These are phyloP conservation scores for Oreochromis aureus DNA, from an alignment of 2,113 vertebrate species.

Conservation along the genomic window DNA sequence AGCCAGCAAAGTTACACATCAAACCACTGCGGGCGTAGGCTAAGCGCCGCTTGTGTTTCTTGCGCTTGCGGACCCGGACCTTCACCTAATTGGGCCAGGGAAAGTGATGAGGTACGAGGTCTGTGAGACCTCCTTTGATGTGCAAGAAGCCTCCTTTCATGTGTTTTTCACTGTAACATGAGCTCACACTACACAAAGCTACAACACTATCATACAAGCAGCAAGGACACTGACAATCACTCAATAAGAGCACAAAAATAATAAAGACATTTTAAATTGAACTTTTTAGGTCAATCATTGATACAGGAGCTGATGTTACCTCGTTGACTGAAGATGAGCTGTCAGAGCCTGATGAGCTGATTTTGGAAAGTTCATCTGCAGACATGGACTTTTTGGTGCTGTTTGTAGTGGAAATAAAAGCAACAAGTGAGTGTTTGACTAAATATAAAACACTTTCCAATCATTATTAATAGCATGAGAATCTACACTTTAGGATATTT, in stretches of 20 bases:
- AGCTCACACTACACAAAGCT: neutral
- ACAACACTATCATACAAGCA: neutral
- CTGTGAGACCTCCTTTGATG: neutral
- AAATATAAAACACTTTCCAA: neutral
- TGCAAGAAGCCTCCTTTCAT: neutral
- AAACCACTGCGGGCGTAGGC: constrained; percentile 70
- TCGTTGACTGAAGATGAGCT: constrained; percentile 37
- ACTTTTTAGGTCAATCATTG: neutral
- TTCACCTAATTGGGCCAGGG: constrained; percentile 60
- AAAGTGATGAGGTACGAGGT: constrained; percentile 35
- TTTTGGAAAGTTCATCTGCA: constrained; percentile 58
- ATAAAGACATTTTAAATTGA: neutral
- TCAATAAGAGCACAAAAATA: neutral
- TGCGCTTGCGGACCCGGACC: constrained; percentile 29
- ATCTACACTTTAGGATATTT: neutral
- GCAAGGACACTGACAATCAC: neutral
- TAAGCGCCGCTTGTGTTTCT: constrained; percentile 67
- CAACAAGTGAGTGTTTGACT: neutral
- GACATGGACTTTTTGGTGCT: constrained; percentile 66
- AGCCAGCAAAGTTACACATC: constrained; percentile 42
- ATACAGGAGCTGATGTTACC: constrained; percentile 41
- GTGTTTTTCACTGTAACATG: neutral
- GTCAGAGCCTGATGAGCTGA: constrained; percentile 64
- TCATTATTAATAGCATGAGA: neutral
- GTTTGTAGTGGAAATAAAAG: neutral